Conservation (phyloP, 2,797 vertebrate species). For the Micropoecilia bifurca region DNA sequence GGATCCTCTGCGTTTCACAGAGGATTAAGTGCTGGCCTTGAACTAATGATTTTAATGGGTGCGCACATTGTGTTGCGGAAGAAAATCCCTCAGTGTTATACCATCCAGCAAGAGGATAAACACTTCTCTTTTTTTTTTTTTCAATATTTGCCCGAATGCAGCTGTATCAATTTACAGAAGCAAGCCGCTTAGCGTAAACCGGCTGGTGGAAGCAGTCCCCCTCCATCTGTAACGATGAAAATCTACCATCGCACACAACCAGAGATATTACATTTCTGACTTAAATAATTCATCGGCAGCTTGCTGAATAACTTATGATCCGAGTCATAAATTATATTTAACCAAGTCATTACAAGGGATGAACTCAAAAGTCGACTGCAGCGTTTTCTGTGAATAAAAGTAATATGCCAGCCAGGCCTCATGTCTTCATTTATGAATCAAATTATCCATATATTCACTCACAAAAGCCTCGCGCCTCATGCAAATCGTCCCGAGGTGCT, state of each 20-base stretch:
- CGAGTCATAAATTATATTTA: conserved; percentile 74
- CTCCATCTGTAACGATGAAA: conserved; percentile 58
- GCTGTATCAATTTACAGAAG: conserved; percentile 61
- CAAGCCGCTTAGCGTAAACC: conserved; percentile 60
- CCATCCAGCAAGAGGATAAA: conserved; percentile 62
- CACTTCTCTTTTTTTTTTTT: conserved; percentile 28
- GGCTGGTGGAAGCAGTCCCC: conserved; percentile 46
- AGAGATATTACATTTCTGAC: conserved; percentile 69
- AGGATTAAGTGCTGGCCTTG: conserved; percentile 54
- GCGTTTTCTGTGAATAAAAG: conserved; percentile 47
- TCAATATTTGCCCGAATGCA: conserved; percentile 53
- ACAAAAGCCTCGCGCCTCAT: conserved; percentile 22
- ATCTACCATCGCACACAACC: conserved; percentile 67
- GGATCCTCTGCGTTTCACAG: conserved; percentile 43
- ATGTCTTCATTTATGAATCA: conserved; percentile 56
- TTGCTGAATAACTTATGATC: conserved; percentile 73
- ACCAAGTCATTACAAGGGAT: conserved; percentile 62
- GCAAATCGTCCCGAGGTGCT: conserved; percentile 27
- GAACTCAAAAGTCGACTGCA: conserved; percentile 48
- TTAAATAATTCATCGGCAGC: conserved; percentile 72
- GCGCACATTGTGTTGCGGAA: conserved; percentile 23
- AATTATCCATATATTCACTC: conserved; percentile 42
- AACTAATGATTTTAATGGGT: conserved; percentile 63
- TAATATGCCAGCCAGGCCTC: conserved; percentile 25
- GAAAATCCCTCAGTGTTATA: conserved; percentile 46